These are phyloP conservation scores for Chaetops frenatus DNA, from an alignment of 2,113 vertebrate genomes.

Conservation along the genomic window DNA sequence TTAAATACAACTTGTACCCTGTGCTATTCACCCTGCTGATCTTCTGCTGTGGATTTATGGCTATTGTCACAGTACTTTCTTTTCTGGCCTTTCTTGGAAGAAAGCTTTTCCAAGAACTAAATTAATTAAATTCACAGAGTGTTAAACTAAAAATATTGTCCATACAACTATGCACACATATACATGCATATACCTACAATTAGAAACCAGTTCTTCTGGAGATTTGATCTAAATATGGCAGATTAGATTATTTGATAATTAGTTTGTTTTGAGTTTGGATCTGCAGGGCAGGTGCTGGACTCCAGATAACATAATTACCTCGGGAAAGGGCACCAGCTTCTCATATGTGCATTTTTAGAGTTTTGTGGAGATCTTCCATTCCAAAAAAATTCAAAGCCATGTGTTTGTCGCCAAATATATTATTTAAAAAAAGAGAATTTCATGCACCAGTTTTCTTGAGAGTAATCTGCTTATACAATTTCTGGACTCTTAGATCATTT, in stretches of 20 bases:
- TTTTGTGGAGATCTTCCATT: neutral
- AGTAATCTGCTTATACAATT: neutral
- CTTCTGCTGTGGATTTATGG: conserved; percentile 18
- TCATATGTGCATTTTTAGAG: neutral
- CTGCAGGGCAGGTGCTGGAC: neutral
- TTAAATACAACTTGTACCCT: neutral
- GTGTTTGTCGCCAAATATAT: neutral
- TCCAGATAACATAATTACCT: neutral
- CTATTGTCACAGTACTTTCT: conserved; percentile 22
- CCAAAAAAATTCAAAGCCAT: neutral
- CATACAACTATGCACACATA: neutral
- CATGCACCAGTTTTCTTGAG: neutral
- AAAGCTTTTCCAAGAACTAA: neutral
- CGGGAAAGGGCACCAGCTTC: neutral
- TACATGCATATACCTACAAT: neutral
- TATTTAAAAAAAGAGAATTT: neutral
- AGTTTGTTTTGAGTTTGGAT: neutral
- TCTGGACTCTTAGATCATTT: neutral
- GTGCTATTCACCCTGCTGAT: neutral
- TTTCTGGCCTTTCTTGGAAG: neutral
- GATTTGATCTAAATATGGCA: neutral
- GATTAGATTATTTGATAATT: neutral
- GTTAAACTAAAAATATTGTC: neutral
- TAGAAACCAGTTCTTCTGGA: neutral
- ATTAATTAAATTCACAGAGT: neutral